These are phyloP conservation scores for Leptodactylus fuscus DNA, from an alignment of 2,113 vertebrate species.

Conservation along the genomic window DNA sequence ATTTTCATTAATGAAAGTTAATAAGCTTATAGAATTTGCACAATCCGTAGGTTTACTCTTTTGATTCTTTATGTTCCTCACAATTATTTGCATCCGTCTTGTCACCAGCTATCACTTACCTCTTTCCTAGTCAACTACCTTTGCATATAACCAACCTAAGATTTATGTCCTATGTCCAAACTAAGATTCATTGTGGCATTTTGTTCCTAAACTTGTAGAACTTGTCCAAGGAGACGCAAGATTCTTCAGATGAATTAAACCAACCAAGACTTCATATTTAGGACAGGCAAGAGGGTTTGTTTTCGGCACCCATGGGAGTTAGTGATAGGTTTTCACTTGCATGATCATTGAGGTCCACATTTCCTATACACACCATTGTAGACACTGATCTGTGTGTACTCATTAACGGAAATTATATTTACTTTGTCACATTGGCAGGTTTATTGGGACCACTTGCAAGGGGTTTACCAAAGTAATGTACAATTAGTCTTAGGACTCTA, in stretches of 20 bases:
- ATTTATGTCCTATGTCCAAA: too few relatives aligned
- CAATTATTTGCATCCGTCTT: too few relatives aligned
- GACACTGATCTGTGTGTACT: background rate
- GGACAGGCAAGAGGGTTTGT: background rate
- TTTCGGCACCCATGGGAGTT: background rate
- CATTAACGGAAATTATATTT: slow-evolving; percentile 35
- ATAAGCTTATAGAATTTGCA: too few relatives aligned
- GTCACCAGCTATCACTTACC: too few relatives aligned
- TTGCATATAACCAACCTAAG: too few relatives aligned
- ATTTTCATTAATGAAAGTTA: too few relatives aligned
- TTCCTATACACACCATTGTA: background rate
- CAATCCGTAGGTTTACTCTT: too few relatives aligned
- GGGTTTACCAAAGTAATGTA: slow-evolving; percentile 31
- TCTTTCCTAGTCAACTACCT: too few relatives aligned
- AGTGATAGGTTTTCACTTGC: background rate
- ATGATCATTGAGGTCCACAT: background rate
- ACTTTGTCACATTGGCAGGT: slow-evolving; percentile 21
- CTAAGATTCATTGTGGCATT: background rate
- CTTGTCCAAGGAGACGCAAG: background rate
- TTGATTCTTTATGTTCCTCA: too few relatives aligned
- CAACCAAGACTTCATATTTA: background rate
- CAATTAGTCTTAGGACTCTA: slow-evolving; percentile 13
- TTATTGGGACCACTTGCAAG: slow-evolving; percentile 7
- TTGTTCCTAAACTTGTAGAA: background rate
- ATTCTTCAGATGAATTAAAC: background rate